Percentiles rank a stretch among this genome's conserved stretches.
These are phyloP conservation scores for Propsilocerus akamusi DNA, from an alignment of 1,140 invertebrate genomes.

Conservation along the genomic window DNA sequence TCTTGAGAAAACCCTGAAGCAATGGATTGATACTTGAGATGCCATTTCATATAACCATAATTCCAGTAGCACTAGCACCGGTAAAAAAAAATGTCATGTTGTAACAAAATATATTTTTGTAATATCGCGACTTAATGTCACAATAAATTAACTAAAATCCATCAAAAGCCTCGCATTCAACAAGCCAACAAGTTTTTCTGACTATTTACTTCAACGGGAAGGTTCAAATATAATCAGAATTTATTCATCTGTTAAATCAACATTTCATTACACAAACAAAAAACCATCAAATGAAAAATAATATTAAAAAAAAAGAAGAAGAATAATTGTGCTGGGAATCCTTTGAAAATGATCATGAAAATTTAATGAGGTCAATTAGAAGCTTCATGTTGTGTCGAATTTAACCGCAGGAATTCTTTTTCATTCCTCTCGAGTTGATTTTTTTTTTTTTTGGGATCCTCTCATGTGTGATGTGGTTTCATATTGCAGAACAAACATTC, in stretches of 20 bases:
- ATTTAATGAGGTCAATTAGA: slow-evolving; percentile 3
- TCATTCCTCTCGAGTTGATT: not conserved
- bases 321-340: not conserved
- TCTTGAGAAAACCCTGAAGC: too few species aligned
- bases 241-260: slow-evolving; percentile 4
- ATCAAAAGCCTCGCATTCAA: too few species aligned
- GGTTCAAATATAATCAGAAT: not conserved
- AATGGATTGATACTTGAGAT: too few species aligned
- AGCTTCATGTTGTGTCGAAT: not conserved
- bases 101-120: too few species aligned
- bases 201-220: not conserved
- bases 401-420: not conserved
- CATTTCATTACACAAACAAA: slow-evolving; percentile 3
- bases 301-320: not conserved
- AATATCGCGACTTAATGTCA: too few species aligned
- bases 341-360: slow-evolving; percentile 2
- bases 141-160: too few species aligned
- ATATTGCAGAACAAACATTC: not conserved
- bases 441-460: not conserved
- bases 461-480: too few species aligned
- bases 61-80: too few species aligned
- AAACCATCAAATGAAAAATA: too few species aligned
- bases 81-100: too few species aligned
- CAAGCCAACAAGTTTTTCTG: not conserved
- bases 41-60: too few species aligned